Evolutionary conservation across 2,888 invertebrate species (phyloP).

Genomic region (Synergus japonicus): DNA sequence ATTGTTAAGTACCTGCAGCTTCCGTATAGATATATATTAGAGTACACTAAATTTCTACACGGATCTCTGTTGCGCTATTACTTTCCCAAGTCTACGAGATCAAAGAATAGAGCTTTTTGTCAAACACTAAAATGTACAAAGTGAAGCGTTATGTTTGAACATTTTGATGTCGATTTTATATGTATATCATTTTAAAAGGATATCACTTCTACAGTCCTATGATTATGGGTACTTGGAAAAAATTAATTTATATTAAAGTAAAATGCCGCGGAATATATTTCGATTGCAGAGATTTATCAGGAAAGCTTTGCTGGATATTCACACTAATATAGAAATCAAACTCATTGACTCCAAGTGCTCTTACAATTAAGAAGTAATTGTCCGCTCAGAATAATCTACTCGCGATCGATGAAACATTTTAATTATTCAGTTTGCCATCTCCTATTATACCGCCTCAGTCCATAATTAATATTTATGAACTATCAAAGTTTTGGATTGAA

Average conservation of each 20-base stretch:
- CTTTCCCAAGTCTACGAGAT: slow-evolving; percentile 8
- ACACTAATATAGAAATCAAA: too few species aligned
- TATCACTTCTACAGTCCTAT: background rate
- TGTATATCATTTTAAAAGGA: background rate
- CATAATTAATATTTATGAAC: slow-evolving; percentile 12
- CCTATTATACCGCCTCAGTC: background rate
- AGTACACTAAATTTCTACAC: slow-evolving; percentile 20
- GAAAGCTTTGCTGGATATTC: background rate
- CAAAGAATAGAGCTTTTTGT: slow-evolving; percentile 19
- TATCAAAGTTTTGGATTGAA: background rate
- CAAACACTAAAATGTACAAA: slow-evolving; percentile 7
- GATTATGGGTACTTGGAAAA: background rate
- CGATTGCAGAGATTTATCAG: background rate
- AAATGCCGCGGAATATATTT: background rate
- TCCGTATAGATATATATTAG: background rate
- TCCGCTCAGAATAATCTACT: background rate
- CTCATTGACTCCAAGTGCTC: background rate
- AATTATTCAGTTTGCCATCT: slow-evolving; percentile 20
- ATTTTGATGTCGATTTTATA: background rate
- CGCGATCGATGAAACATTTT: background rate
- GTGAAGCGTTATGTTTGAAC: slow-evolving; percentile 6
- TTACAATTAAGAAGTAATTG: background rate
- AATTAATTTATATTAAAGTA: background rate
- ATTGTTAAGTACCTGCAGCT: background rate
- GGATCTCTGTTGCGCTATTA: slow-evolving; percentile 2